Percentiles rank a stretch among this genome's conserved stretches.
These are phyloP conservation scores for Chaetodon trifasciatus DNA, from an alignment of 2,797 vertebrate species.

Conservation along the genomic window DNA sequence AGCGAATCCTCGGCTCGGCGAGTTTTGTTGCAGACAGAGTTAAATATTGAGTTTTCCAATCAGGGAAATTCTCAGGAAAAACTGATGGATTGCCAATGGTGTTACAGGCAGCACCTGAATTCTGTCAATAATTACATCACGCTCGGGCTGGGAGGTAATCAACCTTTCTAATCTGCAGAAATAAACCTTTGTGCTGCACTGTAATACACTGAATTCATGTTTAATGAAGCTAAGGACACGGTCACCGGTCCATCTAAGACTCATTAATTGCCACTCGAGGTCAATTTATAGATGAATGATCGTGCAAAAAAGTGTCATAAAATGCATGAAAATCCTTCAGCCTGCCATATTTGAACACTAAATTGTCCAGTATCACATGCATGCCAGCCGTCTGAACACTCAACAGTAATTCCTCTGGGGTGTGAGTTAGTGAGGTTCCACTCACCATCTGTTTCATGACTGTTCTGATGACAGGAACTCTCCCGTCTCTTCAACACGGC, in stretches of 20 bases:
- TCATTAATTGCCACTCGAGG: constrained; percentile 18
- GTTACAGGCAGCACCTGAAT: constrained; percentile 75
- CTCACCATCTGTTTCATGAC: constrained; percentile 67
- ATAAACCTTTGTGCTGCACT: constrained; percentile 50
- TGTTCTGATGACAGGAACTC: constrained; percentile 46
- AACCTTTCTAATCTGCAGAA: constrained; percentile 46
- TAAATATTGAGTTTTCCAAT: constrained; percentile 74
- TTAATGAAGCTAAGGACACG: constrained; percentile 25
- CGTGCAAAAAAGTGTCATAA: constrained; percentile 11
- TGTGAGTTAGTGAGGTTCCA: constrained; percentile 47
- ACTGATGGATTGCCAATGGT: constrained; percentile 74
- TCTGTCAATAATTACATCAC: constrained; percentile 72
- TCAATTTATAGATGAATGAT: constrained; percentile 29
- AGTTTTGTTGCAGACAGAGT: constrained; percentile 50
- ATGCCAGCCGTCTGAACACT: constrained; percentile 48
- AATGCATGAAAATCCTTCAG: constrained; percentile 26
- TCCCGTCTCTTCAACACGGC: constrained; percentile 33
- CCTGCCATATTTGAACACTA: constrained; percentile 35
- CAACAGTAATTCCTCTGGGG: constrained; percentile 58
- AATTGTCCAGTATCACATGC: constrained; percentile 27
- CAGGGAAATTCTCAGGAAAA: constrained; percentile 57
- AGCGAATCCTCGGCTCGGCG: constrained; percentile 15
- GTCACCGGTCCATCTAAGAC: constrained; percentile 1
- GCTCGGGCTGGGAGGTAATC: constrained; percentile 48
- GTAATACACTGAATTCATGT: constrained; percentile 25